Conservation (phyloP, 2,888 invertebrate species). For the Agriopis marginaria region DNA sequence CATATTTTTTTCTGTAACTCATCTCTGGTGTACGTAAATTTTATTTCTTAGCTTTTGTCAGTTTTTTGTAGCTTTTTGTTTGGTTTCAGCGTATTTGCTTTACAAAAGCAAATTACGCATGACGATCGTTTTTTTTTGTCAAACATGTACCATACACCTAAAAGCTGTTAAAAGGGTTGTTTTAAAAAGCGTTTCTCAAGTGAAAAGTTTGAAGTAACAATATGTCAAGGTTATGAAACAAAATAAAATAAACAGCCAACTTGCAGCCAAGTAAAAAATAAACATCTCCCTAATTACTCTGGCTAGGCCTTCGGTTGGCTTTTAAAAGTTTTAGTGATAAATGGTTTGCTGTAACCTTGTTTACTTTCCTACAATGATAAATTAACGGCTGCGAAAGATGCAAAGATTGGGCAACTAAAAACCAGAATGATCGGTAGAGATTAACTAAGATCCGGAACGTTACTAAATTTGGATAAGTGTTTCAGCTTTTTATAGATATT, state of each 20-base stretch:
- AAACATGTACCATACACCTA: too few species aligned
- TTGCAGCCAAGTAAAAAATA: slow-evolving; percentile 1
- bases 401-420: slow-evolving; percentile 13
- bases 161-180: too few species aligned
- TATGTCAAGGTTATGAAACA: neutral
- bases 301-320: neutral
- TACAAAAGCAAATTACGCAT: too few species aligned
- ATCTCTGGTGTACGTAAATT: neutral
- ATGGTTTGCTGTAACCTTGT: slow-evolving; percentile 25
- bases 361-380: slow-evolving; percentile 25
- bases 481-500: slow-evolving; percentile 6
- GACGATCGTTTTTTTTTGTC: too few species aligned
- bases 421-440: slow-evolving; percentile 8
- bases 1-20: neutral
- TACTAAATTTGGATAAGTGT: slow-evolving; percentile 8
- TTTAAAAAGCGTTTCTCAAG: neutral
- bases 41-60: too few species aligned
- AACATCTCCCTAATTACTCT: neutral
- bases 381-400: slow-evolving; percentile 18
- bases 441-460: slow-evolving; percentile 14
- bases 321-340: slow-evolving; percentile 7
- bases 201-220: neutral
- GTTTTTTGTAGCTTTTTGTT: too few species aligned
- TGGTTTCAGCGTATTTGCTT: too few species aligned
- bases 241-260: neutral